Base-by-base conservation (phyloP, 2,888 invertebrate species). In the Pachydiplax longipennis region DNA sequence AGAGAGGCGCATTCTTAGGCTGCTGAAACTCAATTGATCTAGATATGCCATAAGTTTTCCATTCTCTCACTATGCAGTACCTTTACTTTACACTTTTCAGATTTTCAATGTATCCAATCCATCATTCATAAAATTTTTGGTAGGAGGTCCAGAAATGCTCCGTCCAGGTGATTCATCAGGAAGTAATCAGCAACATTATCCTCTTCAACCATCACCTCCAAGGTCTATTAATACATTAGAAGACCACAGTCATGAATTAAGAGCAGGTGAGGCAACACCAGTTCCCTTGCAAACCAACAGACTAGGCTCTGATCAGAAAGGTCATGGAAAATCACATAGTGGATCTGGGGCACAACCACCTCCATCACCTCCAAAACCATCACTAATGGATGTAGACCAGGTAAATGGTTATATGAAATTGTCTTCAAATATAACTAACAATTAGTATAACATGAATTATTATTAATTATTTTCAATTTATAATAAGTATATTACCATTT, bases 211-310 rank as follows among this genome's bases (percentile, higher is more conserved):
- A 37, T 22, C 87, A 13, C 37, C 61, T n/a, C 87, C 91, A 35
- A 81, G 61, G 65, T 90, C 91, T 25, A 90, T 91, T 25, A 91
- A 90, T 37, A 90, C 81, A 25, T 81, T 90, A 37, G 91, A 91
- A 81, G 91, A 91, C 37, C 91, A 90, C 18, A 91, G 91, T 81
- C 91, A 91, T 61, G 91, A 91, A 18, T 40, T 91, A 22, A 80
- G 90, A 35, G 90, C 90, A 12, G 80, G 80, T 31, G 90, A 90
- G n/a, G 90, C 81, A 48, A 80, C 81, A 15, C 87, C 87, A 12
- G 87, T 87, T 12, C 87, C 87, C 22, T 40, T 87, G 65, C 35
- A 58, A 37, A 83, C 48, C 6, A 87, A 87, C 13, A 61, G 48
- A n/a, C 35, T 61, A 13, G 87, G 87, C 18, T 37, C 61, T 61